A percentile compares a stretch with the other conserved stretches of the same genome.
These are phyloP conservation scores for Ptycholaimellus sp. DNA, from an alignment of 2,888 invertebrate genomes.

Conservation along the genomic window DNA sequence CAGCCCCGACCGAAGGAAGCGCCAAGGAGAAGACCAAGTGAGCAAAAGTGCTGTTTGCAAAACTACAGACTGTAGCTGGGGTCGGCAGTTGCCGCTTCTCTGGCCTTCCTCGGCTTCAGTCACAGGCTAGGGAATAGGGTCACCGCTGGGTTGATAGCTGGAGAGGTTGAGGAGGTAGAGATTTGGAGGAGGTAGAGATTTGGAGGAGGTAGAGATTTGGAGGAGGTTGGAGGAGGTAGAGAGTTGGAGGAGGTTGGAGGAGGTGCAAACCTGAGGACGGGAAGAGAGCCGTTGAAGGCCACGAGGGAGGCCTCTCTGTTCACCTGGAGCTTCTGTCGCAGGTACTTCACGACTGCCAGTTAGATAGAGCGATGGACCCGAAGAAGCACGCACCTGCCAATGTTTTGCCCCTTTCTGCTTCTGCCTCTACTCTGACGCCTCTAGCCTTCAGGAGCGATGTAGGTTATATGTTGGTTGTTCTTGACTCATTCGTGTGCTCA, in stretches of 20 bases:
- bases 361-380: slow-evolving; percentile 22
- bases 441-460: too few relatives aligned
- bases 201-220: too few relatives aligned
- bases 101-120: too few relatives aligned
- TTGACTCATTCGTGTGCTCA: too few relatives aligned
- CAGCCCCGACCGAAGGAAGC: too few relatives aligned
- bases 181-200: too few relatives aligned
- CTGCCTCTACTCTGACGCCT: background rate
- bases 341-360: slow-evolving; percentile 20
- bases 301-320: slow-evolving; percentile 18
- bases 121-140: too few relatives aligned
- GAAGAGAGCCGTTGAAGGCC: slow-evolving; percentile 17
- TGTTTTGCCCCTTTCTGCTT: background rate
- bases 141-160: background rate
- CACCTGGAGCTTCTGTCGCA: slow-evolving; percentile 15
- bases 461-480: too few relatives aligned
- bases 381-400: slow-evolving; percentile 16
- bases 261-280: slow-evolving; percentile 10
- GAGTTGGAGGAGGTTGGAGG: background rate
- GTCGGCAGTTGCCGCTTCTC: too few relatives aligned
- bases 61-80: background rate
- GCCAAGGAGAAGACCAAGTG: background rate
- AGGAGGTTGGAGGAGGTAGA: too few relatives aligned
- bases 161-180: background rate
- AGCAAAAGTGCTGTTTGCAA: background rate